Base-by-base conservation (phyloP, 2,113 vertebrate species). In the Pomatorhinus ruficollis region DNA sequence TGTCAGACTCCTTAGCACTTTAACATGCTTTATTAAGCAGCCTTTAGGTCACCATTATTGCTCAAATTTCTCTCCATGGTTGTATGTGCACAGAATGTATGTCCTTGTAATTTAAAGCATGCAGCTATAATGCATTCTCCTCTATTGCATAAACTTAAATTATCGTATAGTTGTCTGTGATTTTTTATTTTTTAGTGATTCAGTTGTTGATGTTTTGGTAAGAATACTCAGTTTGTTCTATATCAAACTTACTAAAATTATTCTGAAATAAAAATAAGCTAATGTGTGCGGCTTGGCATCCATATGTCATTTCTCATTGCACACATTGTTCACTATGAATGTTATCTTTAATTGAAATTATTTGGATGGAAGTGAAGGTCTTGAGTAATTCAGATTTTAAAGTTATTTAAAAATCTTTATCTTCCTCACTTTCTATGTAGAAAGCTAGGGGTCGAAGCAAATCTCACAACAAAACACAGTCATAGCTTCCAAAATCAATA, bases 21-120 rank as follows among this genome's bases (percentile, higher is more conserved):
- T 98, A 98, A 98, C 99, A 99, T 99, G 99, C 98, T 99, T 99
- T 99, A 99, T 99, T 99, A 99, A 99, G 98, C 99, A 99, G 98
- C 98, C 98, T 99, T 98, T 98, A 98, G 98, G 98, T 99, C 98
- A 98, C 98, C 98, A 98, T 99, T 98, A 99, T 99, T 99, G 98
- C 99, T 99, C 99, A 99, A 97, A 98, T 98, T 98, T 98, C 98
- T 98, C 98, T 98, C 98, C 98, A 98, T 98, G 98, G 98, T 98
- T 98, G 96, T 98, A 37, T 98, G 97, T 98, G 97, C 97, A 97
- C 97, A 98, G 97, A 98, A 98, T 98, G 97, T 98, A 97, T 98
- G 97, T 98, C 98, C 98, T 97, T 98, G 97, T 98, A 98, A 98
- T 98, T 98, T 98, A 96, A 97, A 97, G 92, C 97, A 92, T 92